Percentiles rank a stretch among this genome's conserved stretches.
phyloP scores from a whole-genome alignment of 2,113 vertebrate species.

The human (Homo sapiens) region DNA sequence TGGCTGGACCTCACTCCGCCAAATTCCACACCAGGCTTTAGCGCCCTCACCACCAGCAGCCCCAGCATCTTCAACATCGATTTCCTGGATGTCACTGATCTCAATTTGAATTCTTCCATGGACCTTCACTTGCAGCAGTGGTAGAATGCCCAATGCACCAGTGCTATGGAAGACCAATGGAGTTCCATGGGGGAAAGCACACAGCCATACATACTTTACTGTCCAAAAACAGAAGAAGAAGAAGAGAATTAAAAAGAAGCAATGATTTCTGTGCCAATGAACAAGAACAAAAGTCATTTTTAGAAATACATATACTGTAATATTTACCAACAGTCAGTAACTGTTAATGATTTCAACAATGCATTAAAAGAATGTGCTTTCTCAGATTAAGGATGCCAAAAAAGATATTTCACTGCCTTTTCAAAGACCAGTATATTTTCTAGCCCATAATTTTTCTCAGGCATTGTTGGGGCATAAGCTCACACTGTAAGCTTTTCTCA shows the following conservation, averaged over 20 bases:
- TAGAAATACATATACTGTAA: background rate
- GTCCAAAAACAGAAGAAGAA: background rate
- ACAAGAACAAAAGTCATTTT: background rate
- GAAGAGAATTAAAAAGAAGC: background rate
- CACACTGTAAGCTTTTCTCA: background rate
- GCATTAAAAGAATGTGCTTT: slow-evolving; percentile 44
- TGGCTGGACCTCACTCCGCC: slow-evolving; percentile 97
- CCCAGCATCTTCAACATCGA: slow-evolving; percentile 97
- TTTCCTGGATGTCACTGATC: slow-evolving; percentile 96
- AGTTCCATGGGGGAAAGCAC: background rate
- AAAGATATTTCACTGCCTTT: slow-evolving; percentile 34
- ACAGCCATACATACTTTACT: background rate
- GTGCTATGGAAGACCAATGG: background rate
- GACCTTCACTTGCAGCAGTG: slow-evolving; percentile 97
- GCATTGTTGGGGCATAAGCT: slow-evolving; percentile 19
- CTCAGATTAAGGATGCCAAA: slow-evolving; percentile 34
- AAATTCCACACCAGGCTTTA: slow-evolving; percentile 90
- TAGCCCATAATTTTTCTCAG: slow-evolving; percentile 50
- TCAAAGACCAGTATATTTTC: slow-evolving; percentile 12
- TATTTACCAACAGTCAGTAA: slow-evolving; percentile 20
- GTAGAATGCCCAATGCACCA: slow-evolving; percentile 81
- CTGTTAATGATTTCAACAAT: slow-evolving; percentile 44
- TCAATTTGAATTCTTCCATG: slow-evolving; percentile 96
- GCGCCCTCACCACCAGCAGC: slow-evolving; percentile 84
- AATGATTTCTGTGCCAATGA: background rate